phyloP scores from a whole-genome alignment of 2,888 invertebrate genomes.

The Lochmaea capreae region DNA sequence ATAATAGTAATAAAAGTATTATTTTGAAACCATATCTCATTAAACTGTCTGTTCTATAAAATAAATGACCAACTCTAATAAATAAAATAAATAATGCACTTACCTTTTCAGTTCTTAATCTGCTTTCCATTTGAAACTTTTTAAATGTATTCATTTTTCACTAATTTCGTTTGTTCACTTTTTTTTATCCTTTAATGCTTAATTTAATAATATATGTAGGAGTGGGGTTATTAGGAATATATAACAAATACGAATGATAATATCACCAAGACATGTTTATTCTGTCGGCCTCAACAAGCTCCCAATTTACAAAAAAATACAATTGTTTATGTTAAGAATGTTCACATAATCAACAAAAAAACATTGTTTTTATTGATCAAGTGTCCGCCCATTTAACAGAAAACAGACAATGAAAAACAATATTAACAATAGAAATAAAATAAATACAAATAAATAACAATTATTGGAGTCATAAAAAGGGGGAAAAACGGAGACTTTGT shows the following conservation, averaged over 20 bases:
- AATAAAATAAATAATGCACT: too few relatives aligned
- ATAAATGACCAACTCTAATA: too few relatives aligned
- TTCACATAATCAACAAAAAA: slow-evolving; percentile 23
- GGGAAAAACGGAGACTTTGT: too few relatives aligned
- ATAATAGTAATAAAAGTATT: too few relatives aligned
- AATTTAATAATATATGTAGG: not conserved
- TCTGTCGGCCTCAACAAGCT: slow-evolving; percentile 65
- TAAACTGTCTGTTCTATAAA: too few relatives aligned
- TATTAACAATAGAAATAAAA: slow-evolving; percentile 44
- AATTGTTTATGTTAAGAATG: slow-evolving; percentile 52
- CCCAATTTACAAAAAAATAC: slow-evolving; percentile 72
- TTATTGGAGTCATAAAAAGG: slow-evolving; percentile 18
- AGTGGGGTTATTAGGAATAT: not conserved
- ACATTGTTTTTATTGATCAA: slow-evolving; percentile 14
- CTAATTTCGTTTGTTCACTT: too few relatives aligned
- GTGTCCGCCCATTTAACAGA: slow-evolving; percentile 25
- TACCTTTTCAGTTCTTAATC: too few relatives aligned
- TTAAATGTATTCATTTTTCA: too few relatives aligned
- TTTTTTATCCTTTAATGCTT: too few relatives aligned
- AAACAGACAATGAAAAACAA: slow-evolving; percentile 44
- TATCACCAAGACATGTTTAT: slow-evolving; percentile 65
- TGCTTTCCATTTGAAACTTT: too few relatives aligned
- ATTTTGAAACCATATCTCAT: too few relatives aligned
- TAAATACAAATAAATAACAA: slow-evolving; percentile 23
- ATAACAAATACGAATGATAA: slow-evolving; percentile 48